Evolutionary conservation across 2,113 vertebrate species (phyloP).

Genomic region (Xiphorhynchus elegans): DNA sequence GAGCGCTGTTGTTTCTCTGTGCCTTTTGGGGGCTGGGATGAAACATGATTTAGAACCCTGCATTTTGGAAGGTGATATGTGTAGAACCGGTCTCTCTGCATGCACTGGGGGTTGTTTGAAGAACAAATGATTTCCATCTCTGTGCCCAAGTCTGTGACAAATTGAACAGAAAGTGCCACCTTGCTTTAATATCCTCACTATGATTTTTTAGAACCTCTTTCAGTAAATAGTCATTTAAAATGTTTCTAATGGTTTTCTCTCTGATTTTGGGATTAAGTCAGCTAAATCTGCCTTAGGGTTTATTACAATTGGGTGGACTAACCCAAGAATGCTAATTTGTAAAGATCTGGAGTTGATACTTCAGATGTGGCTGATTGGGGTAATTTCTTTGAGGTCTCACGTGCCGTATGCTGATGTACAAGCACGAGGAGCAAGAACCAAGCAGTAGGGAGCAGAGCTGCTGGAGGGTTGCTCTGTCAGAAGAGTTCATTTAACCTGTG

Average conservation of each 20-base stretch:
- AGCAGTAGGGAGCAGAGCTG: neutral
- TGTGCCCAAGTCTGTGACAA: neutral
- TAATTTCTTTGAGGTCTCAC: neutral
- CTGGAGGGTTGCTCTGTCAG: neutral
- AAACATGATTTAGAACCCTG: neutral
- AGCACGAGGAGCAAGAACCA: neutral
- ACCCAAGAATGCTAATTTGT: neutral
- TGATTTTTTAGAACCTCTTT: neutral
- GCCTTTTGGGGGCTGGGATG: constrained; percentile 42
- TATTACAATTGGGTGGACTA: neutral
- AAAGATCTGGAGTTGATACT: neutral
- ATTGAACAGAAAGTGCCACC: neutral
- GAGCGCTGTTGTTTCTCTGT: constrained; percentile 9
- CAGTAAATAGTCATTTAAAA: neutral
- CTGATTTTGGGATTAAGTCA: neutral
- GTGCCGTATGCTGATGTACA: neutral
- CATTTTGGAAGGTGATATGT: neutral
- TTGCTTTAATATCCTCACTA: neutral
- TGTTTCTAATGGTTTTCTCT: neutral
- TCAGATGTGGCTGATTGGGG: neutral
- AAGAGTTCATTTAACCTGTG: neutral
- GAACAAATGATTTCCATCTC: neutral
- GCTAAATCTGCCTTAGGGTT: neutral
- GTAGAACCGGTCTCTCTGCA: constrained; percentile 38
- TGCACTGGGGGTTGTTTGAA: neutral